Evolutionary conservation across 2,797 vertebrate genomes (phyloP), one percentile per base, ranked within the genome.

Genomic region (Gadopsis marmoratus): DNA sequence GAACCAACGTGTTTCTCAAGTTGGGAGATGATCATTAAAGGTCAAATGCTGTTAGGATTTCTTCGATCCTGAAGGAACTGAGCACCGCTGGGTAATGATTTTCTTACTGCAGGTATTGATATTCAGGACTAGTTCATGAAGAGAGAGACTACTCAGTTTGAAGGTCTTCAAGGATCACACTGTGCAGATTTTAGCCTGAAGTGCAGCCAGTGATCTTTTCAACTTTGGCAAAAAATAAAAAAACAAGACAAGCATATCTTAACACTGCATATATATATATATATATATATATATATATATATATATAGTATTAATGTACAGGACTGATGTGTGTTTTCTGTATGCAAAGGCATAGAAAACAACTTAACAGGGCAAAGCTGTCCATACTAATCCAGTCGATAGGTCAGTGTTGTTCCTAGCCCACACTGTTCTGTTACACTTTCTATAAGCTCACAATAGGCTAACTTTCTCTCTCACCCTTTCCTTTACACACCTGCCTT

Each of bases 11-110:
- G 69, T 74, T 76, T 84, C 76, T 73, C 17, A 41, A 48, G 74
- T 61, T 74, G 53, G 37, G 50, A 55, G 81, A 59, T 65, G 78
- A 82, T 87, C 78, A 61, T 41, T 78, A 80, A 87, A 88, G 88
- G 85, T 89, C 89, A 86, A 35, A 17, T 55, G 76, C 70, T 45
- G 58, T 71, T 72, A 23, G 21, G 74, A 29, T 67, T 74, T 63
- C 41, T 82, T 80, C 51, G 14, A 79, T 84, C 83, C 54, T 76
- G 50, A 62, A 76, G 71, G 71, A 82, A 80, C 54, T 12, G 10
- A 81, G 74, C 54, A 35, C 23, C 2, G 1, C 74, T 33, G 72
- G 21, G 0, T 84, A 81, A 83, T 54, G 75, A 82, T 85, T 80
- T 77, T 86, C 64, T 63, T 33, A 47, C 69, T 43, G 29, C 10